Conservation (phyloP, 2,113 vertebrate genomes). For the Setophaga kirtlandii region DNA sequence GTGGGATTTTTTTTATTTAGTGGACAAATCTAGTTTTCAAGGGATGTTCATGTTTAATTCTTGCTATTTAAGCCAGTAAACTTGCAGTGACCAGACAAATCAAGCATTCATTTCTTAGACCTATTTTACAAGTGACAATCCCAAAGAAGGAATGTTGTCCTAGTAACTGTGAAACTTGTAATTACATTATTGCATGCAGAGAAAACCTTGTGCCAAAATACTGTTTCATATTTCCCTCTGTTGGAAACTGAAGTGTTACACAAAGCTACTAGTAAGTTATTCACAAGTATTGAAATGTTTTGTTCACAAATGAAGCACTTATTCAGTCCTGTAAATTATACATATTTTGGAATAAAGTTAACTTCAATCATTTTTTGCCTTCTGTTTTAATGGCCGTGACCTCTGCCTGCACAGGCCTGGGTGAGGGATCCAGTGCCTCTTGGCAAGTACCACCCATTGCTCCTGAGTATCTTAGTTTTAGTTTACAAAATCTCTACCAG, state of each 20-base stretch:
- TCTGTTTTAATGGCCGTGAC: slow-evolving; percentile 30
- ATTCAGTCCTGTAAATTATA: slow-evolving; percentile 55
- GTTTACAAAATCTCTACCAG: not conserved
- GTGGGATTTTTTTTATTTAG: not conserved
- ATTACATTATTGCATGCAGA: slow-evolving; percentile 59
- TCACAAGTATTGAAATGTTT: slow-evolving; percentile 12
- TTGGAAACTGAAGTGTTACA: slow-evolving; percentile 43
- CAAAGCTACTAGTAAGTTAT: slow-evolving; percentile 50
- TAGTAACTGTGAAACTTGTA: slow-evolving; percentile 41
- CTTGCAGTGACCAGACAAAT: not conserved
- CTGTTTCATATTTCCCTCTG: slow-evolving; percentile 31
- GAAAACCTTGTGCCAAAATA: slow-evolving; percentile 37
- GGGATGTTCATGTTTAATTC: not conserved
- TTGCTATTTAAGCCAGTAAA: slow-evolving; percentile 15
- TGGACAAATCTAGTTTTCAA: not conserved
- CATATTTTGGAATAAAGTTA: slow-evolving; percentile 62
- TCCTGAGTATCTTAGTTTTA: not conserved
- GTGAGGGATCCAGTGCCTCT: not conserved
- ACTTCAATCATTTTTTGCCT: slow-evolving; percentile 30
- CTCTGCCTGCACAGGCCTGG: not conserved
- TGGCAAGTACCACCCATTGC: not conserved
- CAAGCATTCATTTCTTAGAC: slow-evolving; percentile 13
- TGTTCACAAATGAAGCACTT: slow-evolving; percentile 56
- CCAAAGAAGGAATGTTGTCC: slow-evolving; percentile 66
- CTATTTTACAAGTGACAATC: slow-evolving; percentile 40